Conservation (phyloP, 2,888 invertebrate genomes). For the Stenotaenia linearis region DNA sequence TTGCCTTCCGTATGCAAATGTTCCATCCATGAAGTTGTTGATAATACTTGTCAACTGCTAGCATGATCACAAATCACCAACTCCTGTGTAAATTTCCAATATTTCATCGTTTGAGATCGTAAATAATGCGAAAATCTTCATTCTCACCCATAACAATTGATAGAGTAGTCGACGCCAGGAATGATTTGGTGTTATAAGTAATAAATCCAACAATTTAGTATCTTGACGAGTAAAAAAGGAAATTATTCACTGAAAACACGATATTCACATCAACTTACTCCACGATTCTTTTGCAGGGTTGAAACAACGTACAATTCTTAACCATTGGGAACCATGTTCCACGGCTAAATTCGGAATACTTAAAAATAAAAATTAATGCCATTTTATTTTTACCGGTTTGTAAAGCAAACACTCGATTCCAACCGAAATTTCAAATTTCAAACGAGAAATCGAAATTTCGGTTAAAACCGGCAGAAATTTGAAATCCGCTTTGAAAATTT, state of each 20-base stretch:
- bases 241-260: too few species aligned
- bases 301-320: not conserved
- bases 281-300: not conserved
- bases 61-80: not conserved
- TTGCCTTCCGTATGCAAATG: slow-evolving; percentile 1
- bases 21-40: not conserved
- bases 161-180: not conserved
- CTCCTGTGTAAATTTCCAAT: not conserved
- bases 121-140: not conserved
- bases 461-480: too few species aligned
- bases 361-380: not conserved
- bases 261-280: too few species aligned
- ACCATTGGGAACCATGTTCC: not conserved
- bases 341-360: not conserved
- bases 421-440: too few species aligned
- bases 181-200: not conserved
- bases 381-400: too few species aligned
- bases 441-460: too few species aligned
- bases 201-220: not conserved
- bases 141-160: not conserved
- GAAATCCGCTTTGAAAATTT: too few species aligned
- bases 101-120: too few species aligned
- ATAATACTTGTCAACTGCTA: not conserved
- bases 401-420: too few species aligned
- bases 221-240: not conserved